phyloP scores from a whole-genome alignment of 2,888 invertebrate genomes.

The Dynastes hyllus region DNA sequence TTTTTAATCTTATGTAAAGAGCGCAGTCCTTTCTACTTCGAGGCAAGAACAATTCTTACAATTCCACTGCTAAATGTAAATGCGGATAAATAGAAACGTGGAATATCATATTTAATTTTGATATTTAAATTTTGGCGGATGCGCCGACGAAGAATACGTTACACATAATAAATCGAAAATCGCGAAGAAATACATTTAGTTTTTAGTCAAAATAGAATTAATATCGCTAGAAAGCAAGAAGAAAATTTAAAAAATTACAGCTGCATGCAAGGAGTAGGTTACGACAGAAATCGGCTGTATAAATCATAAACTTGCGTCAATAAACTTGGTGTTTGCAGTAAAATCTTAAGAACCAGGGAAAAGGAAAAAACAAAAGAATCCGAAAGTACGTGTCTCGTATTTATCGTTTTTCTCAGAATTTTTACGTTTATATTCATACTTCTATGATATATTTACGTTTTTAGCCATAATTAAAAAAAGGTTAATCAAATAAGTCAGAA shows the following conservation, averaged over 20 bases:
- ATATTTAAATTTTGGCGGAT: no score
- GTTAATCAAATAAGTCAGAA: not conserved
- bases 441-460: no score
- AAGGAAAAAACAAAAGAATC: conserved; percentile 17
- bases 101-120: not conserved
- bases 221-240: not conserved
- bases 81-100: conserved; percentile 12
- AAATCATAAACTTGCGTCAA: conserved; percentile 43
- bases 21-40: not conserved
- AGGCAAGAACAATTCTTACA: conserved; percentile 7
- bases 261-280: conserved; percentile 29
- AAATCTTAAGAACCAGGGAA: conserved; percentile 19
- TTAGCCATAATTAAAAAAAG: not conserved
- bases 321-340: conserved; percentile 40
- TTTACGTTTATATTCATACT: conserved; percentile 13
- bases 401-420: conserved; percentile 30
- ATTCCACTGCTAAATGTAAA: conserved; percentile 17
- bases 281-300: conserved; percentile 39
- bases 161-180: no score
- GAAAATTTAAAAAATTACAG: conserved; percentile 21
- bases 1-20: conserved; percentile 26
- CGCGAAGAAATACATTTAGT: not conserved
- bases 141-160: no score
- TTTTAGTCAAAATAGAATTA: not conserved
- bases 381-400: conserved; percentile 6